phyloP scores from a whole-genome alignment of 2,113 vertebrate genomes.

The Tetrax tetrax region DNA sequence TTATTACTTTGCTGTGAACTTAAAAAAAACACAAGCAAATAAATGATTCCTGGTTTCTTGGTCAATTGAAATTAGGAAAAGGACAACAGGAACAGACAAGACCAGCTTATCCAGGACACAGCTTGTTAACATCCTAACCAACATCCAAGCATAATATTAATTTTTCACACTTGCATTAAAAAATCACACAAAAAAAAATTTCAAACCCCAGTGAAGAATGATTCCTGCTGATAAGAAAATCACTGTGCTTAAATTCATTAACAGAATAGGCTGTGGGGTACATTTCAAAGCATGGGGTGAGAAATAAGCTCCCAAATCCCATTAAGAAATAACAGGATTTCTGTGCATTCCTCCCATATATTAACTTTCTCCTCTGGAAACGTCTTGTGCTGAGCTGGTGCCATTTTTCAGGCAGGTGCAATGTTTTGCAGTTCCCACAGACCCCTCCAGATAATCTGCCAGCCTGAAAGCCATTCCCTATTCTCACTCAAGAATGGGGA shows the following conservation, averaged over 20 bases:
- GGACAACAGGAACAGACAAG: not conserved
- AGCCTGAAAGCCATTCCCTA: conserved; percentile 36
- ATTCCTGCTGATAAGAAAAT: conserved; percentile 59
- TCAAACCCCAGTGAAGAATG: not conserved
- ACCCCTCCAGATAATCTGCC: conserved; percentile 46
- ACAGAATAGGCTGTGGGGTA: conserved; percentile 35
- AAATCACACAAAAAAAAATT: not conserved
- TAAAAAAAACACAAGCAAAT: not conserved
- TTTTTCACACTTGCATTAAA: conserved; percentile 62
- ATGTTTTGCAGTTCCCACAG: conserved; percentile 45
- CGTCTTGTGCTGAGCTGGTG: conserved; percentile 41
- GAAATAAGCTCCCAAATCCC: conserved; percentile 70
- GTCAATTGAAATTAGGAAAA: not conserved
- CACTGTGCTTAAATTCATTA: conserved; percentile 50
- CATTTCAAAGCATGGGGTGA: conserved; percentile 56
- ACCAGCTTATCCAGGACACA: conserved; percentile 34
- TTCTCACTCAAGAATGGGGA: conserved; percentile 45
- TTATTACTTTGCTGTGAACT: not conserved
- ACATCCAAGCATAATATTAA: conserved; percentile 36
- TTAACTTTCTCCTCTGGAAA: conserved; percentile 68
- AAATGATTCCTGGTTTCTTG: not conserved
- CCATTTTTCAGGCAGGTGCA: conserved; percentile 51
- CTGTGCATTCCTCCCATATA: conserved; percentile 72
- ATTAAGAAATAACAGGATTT: conserved; percentile 75
- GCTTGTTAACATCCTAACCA: conserved; percentile 54